These are phyloP conservation scores for Serilophus lunatus DNA, from an alignment of 2,113 vertebrate species.

Conservation along the genomic window DNA sequence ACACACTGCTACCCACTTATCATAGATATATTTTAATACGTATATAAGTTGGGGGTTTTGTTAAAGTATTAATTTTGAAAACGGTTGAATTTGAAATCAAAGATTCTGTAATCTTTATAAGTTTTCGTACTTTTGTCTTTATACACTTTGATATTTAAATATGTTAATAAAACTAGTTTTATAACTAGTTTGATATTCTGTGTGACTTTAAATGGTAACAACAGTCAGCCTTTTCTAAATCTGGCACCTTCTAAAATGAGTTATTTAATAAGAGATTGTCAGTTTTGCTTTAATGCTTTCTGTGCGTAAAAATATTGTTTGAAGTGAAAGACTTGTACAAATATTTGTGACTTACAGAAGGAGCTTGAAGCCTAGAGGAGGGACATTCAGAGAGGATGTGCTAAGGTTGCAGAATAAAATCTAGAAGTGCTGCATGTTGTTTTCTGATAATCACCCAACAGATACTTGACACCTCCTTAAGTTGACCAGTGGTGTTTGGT, in stretches of 20 bases:
- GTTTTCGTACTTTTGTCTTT: neutral
- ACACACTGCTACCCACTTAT: neutral
- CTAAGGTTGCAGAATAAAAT: constrained; percentile 14
- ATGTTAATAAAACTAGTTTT: neutral
- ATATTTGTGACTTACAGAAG: neutral
- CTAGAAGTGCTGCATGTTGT: constrained; percentile 24
- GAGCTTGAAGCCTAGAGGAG: neutral
- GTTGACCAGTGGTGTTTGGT: constrained; percentile 54
- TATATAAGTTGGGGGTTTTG: neutral
- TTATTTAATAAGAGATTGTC: constrained; percentile 56
- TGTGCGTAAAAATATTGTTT: neutral
- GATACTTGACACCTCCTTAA: constrained; percentile 60
- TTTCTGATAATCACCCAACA: constrained; percentile 52
- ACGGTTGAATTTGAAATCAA: neutral
- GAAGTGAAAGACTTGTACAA: neutral
- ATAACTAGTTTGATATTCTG: neutral
- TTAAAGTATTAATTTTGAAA: neutral
- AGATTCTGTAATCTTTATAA: neutral
- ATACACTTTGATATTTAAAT: neutral
- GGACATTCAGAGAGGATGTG: neutral
- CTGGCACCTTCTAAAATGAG: constrained; percentile 45
- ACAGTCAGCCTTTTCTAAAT: constrained; percentile 24
- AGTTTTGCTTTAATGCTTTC: constrained; percentile 58
- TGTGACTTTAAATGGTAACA: constrained; percentile 11
- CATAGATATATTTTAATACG: neutral